Conservation (phyloP, 1,140 invertebrate genomes). For the Carposina sasakii region DNA sequence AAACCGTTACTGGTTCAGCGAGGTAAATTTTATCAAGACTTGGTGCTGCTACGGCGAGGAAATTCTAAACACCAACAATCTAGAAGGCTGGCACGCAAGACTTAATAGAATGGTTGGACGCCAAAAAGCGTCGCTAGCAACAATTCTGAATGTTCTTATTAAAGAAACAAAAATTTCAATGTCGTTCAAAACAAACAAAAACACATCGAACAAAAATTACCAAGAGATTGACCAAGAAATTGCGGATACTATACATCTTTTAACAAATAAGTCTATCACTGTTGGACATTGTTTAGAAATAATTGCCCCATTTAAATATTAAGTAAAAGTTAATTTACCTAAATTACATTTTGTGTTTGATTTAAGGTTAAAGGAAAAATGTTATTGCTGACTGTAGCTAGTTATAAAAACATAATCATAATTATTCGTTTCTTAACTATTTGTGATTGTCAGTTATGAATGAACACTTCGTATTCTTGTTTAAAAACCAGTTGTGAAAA, state of each 20-base stretch:
- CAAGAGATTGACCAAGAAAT: slow-evolving; percentile 4
- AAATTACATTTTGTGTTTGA: slow-evolving; percentile 8
- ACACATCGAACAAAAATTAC: slow-evolving; percentile 9
- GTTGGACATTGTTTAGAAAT: slow-evolving; percentile 10
- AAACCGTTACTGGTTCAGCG: slow-evolving; percentile 4
- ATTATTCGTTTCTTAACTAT: too few species aligned
- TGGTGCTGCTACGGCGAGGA: slow-evolving; percentile 6
- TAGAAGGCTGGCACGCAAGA: slow-evolving; percentile 7
- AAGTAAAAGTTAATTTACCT: slow-evolving; percentile 8
- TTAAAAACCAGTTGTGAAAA: too few species aligned
- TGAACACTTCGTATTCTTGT: too few species aligned
- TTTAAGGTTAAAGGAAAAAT: slow-evolving; percentile 4
- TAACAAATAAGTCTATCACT: slow-evolving; percentile 10
- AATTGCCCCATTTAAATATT: slow-evolving; percentile 10
- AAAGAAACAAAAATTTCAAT: slow-evolving; percentile 10
- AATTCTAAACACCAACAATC: slow-evolving; percentile 6
- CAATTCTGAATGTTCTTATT: slow-evolving; percentile 7
- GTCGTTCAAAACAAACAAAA: slow-evolving; percentile 6
- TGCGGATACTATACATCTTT: slow-evolving; percentile 3
- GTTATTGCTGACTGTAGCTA: too few species aligned
- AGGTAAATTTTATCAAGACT: slow-evolving; percentile 3
- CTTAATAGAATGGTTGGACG: slow-evolving; percentile 9
- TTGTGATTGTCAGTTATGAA: too few species aligned
- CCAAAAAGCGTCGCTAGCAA: slow-evolving; percentile 2
- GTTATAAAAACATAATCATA: too few species aligned